phyloP scores from a whole-genome alignment of 2,113 vertebrate genomes.

The Butorides virescens region DNA sequence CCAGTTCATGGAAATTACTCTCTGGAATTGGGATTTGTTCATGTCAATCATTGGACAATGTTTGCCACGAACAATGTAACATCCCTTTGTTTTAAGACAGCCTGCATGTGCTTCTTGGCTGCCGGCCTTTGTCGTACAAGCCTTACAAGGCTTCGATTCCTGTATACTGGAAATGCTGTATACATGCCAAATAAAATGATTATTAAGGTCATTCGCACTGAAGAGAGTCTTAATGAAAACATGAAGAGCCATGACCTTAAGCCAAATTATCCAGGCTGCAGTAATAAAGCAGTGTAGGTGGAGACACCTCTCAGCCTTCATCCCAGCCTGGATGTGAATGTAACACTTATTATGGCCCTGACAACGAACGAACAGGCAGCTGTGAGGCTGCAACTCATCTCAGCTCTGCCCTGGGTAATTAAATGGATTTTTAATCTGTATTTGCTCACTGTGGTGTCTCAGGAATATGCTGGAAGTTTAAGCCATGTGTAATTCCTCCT shows the following conservation, averaged over 20 bases:
- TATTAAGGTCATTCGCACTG: not conserved
- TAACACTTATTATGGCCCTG: not conserved
- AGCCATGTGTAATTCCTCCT: not conserved
- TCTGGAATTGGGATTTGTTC: not conserved
- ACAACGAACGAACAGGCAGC: not conserved
- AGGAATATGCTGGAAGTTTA: not conserved
- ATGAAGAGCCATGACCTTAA: not conserved
- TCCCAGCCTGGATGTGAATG: not conserved
- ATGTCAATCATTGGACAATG: too few relatives aligned
- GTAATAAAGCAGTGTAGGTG: not conserved
- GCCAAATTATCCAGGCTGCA: not conserved
- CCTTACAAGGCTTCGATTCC: not conserved
- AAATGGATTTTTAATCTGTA: not conserved
- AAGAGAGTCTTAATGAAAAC: not conserved
- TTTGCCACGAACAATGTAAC: not conserved
- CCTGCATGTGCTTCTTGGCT: not conserved
- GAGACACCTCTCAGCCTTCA: not conserved
- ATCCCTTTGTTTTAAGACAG: not conserved
- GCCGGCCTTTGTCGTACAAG: not conserved
- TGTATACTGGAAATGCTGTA: not conserved
- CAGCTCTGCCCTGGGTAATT: not conserved
- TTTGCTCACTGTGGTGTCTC: not conserved
- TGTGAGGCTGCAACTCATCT: not conserved
- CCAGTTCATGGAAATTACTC: not conserved
- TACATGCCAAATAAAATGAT: not conserved